These are phyloP conservation scores for Drosophila ustulata DNA, from an alignment of 2,888 invertebrate genomes.

Conservation along the genomic window DNA sequence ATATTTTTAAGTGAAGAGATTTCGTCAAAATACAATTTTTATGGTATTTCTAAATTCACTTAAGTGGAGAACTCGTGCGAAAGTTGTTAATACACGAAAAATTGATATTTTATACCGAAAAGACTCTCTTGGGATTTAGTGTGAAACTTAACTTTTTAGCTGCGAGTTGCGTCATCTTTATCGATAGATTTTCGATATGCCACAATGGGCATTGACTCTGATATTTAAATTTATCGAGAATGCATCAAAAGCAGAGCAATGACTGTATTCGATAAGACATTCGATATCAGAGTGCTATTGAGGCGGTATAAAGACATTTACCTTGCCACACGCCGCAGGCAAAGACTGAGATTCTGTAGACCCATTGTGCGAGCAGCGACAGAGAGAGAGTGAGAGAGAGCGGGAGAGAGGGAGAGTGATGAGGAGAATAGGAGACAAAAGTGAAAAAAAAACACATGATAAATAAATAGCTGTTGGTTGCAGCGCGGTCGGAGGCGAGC, in stretches of 20 bases:
- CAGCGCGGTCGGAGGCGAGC: slow-evolving; percentile 4
- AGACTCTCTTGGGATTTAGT: too few species aligned
- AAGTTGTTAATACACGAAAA: too few species aligned
- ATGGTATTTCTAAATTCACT: too few species aligned
- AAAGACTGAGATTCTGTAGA: slow-evolving; percentile 38
- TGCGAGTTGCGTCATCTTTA: too few species aligned
- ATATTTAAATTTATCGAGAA: too few species aligned
- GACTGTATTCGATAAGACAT: slow-evolving; percentile 41
- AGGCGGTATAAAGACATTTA: slow-evolving; percentile 49
- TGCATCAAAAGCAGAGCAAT: not conserved
- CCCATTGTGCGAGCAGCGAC: slow-evolving; percentile 46
- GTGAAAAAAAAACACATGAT: slow-evolving; percentile 50
- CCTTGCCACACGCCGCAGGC: slow-evolving; percentile 8
- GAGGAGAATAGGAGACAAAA: slow-evolving; percentile 5
- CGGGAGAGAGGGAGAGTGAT: not conserved
- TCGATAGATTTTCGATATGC: too few species aligned
- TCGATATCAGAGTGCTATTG: slow-evolving; percentile 15
- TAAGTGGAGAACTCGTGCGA: too few species aligned
- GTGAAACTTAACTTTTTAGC: too few species aligned
- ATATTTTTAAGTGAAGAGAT: too few species aligned
- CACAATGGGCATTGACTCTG: too few species aligned
- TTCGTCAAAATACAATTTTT: too few species aligned
- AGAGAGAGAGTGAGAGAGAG: not conserved
- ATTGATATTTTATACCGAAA: too few species aligned
- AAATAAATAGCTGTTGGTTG: slow-evolving; percentile 65